phyloP scores from a whole-genome alignment of 2,888 invertebrate genomes.

The Tribolium freemani region DNA sequence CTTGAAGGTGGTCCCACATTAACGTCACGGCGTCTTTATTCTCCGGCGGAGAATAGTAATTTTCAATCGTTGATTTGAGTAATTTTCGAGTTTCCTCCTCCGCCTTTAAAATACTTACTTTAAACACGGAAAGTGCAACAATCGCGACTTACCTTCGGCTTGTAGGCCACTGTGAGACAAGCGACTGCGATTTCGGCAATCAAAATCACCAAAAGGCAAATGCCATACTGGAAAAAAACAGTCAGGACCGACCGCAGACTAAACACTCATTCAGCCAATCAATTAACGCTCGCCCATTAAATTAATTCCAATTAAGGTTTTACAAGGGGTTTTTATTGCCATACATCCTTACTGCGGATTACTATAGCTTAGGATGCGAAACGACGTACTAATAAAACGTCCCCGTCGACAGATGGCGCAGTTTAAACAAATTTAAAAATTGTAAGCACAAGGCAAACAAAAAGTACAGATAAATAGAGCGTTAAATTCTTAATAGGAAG shows the following conservation, averaged over 20 bases:
- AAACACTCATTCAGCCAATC: background rate
- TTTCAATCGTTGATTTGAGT: constrained; percentile 69
- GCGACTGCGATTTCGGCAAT: constrained; percentile 77
- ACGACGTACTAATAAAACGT: too few relatives aligned
- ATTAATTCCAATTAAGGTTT: constrained; percentile 1
- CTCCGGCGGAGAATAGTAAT: constrained; percentile 72
- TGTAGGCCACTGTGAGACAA: constrained; percentile 76
- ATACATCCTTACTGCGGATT: constrained; percentile 17
- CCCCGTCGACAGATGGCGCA: too few relatives aligned
- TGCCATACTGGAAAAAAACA: constrained; percentile 74
- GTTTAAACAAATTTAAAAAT: too few relatives aligned
- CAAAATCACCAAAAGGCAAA: constrained; percentile 76
- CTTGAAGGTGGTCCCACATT: constrained; percentile 79
- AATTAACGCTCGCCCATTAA: constrained; percentile 1
- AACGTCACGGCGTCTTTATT: constrained; percentile 76
- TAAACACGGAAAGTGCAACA: background rate
- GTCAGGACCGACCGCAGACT: background rate
- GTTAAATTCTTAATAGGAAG: too few relatives aligned
- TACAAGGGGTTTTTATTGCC: constrained; percentile 5
- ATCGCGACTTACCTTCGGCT: constrained; percentile 70
- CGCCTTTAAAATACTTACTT: constrained; percentile 66
- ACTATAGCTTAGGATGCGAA: too few relatives aligned
- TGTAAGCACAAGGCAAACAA: too few relatives aligned
- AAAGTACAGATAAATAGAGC: too few relatives aligned
- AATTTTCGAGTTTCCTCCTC: constrained; percentile 74